These are phyloP conservation scores for Junonia oenone DNA, from an alignment of 2,888 invertebrate species.

Conservation along the genomic window DNA sequence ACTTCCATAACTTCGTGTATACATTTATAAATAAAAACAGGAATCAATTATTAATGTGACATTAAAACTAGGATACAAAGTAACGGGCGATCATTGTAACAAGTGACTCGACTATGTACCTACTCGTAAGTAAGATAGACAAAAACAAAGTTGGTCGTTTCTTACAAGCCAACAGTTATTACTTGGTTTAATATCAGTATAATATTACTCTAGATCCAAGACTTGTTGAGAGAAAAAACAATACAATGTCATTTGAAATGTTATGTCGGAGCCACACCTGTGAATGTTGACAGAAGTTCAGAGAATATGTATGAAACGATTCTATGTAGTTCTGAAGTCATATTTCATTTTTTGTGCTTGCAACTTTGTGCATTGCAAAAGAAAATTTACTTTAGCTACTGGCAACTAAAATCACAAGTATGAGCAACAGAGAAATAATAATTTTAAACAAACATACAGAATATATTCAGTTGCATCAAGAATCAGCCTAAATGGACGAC, in stretches of 20 bases:
- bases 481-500: too few relatives aligned
- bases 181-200: neutral
- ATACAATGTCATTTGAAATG: neutral
- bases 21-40: neutral
- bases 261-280: neutral
- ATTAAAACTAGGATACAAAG: neutral
- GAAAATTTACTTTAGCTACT: too few relatives aligned
- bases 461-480: too few relatives aligned
- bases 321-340: neutral
- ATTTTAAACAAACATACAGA: too few relatives aligned
- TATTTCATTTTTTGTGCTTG: too few relatives aligned
- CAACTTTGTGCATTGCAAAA: too few relatives aligned
- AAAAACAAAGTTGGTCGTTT: neutral
- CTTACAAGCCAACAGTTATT: neutral
- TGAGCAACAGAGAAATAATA: too few relatives aligned
- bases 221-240: neutral
- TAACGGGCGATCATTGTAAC: neutral
- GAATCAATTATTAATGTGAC: conserved; percentile 1
- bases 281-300: neutral
- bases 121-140: neutral
- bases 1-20: neutral
- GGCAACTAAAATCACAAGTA: too few relatives aligned
- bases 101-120: too few relatives aligned
- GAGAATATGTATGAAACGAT: neutral
- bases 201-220: conserved; percentile 1